Evolutionary conservation across 35 echinoderm and acorn worm species (phyloP).

Genomic region (Apostichopus japonicus): DNA sequence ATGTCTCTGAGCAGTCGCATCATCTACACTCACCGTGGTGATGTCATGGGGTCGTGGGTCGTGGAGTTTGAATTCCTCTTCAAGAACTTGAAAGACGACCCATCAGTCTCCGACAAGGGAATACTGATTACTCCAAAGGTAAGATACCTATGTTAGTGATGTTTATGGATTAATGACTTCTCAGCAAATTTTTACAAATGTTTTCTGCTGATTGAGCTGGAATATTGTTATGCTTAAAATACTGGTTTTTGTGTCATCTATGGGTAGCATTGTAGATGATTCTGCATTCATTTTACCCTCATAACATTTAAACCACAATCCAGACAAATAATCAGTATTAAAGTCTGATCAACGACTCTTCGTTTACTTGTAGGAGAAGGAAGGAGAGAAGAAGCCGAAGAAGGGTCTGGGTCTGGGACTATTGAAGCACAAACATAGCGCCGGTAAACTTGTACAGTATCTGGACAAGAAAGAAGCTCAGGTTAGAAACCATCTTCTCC

Average conservation of each 20-base stretch:
- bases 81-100: conserved; percentile 77
- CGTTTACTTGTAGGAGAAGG: conserved; percentile 56
- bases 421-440: conserved; percentile 66
- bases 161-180: no score
- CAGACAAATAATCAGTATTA: not conserved
- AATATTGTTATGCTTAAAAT: no score
- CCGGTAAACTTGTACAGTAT: conserved; percentile 84
- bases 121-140: conserved; percentile 87
- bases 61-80: conserved; percentile 73
- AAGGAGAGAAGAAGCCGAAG: conserved; percentile 64
- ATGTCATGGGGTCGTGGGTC: conserved; percentile 83
- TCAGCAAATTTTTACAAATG: no score
- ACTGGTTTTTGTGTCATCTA: no score
- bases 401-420: conserved; percentile 71
- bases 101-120: conserved; percentile 78
- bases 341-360: not conserved
- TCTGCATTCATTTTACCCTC: no score
- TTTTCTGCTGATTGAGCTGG: no score
- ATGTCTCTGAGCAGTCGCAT: conserved; percentile 64
- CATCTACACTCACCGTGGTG: conserved; percentile 68
- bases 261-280: no score
- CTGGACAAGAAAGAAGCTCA: conserved; percentile 65
- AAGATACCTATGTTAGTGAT: not conserved
- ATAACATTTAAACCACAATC: no score
- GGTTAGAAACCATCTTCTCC: conserved; percentile 10